Conservation (phyloP, 2,113 vertebrate species). For the Argyrosomus japonicus region DNA sequence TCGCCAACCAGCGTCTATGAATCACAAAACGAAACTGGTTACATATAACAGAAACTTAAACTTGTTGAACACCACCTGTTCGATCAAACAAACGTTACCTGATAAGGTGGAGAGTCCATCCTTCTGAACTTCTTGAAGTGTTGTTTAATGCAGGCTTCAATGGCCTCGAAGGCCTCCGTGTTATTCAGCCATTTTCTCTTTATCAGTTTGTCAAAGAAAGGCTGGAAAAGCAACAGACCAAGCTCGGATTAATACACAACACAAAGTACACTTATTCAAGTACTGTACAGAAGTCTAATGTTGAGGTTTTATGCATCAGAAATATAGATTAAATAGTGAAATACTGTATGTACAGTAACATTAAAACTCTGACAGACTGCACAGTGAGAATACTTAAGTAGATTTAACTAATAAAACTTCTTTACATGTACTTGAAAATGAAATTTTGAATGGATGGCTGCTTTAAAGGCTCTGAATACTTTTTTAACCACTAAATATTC, state of each 20-base stretch:
- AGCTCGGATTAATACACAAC: background rate
- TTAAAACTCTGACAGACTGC: too few relatives aligned
- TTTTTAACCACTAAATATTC: background rate
- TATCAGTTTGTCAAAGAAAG: slow-evolving; percentile 91
- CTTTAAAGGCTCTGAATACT: background rate
- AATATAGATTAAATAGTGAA: background rate
- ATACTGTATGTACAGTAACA: background rate
- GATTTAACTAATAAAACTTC: background rate
- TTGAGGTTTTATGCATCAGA: background rate
- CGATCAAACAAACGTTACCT: slow-evolving; percentile 77
- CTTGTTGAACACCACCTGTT: too few relatives aligned
- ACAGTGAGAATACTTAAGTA: too few relatives aligned
- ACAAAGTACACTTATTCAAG: background rate
- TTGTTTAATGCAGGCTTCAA: slow-evolving; percentile 86
- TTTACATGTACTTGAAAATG: background rate
- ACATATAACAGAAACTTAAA: background rate
- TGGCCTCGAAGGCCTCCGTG: slow-evolving; percentile 88
- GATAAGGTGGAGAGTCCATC: slow-evolving; percentile 91
- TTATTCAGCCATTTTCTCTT: slow-evolving; percentile 91
- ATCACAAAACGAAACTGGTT: background rate
- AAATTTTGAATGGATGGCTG: background rate
- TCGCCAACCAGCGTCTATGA: slow-evolving; percentile 88
- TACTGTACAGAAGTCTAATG: background rate
- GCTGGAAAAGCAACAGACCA: slow-evolving; percentile 77
- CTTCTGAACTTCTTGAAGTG: slow-evolving; percentile 88